phyloP scores from a whole-genome alignment of 2,113 vertebrate species.

The Psittacula cyanocephala region DNA sequence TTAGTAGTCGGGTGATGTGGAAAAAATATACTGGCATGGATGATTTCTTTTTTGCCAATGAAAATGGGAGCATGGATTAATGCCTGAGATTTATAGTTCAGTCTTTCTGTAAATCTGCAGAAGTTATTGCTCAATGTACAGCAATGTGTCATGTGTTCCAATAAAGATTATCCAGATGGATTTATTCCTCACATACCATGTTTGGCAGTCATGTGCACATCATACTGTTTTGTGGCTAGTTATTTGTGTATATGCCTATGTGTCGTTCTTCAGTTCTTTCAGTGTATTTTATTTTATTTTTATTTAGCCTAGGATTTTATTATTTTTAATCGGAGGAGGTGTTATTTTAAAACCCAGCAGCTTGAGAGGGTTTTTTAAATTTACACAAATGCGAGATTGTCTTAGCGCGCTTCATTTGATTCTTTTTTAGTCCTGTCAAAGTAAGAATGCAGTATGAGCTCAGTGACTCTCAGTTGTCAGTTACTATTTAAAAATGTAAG shows the following conservation, averaged over 20 bases:
- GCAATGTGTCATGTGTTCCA: constrained; percentile 11
- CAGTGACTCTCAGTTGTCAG: constrained; percentile 48
- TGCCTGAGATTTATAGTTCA: constrained; percentile 30
- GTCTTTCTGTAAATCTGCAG: constrained; percentile 38
- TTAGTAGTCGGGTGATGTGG: constrained; percentile 15
- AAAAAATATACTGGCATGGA: constrained; percentile 37
- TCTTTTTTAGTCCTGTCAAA: background rate
- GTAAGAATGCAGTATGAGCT: constrained; percentile 28
- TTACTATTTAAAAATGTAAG: constrained; percentile 66
- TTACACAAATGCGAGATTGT: background rate
- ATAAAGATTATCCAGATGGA: constrained; percentile 22
- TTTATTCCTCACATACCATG: background rate
- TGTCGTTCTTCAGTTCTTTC: background rate
- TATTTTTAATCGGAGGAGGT: background rate
- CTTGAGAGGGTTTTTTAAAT: background rate
- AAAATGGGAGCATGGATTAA: constrained; percentile 21
- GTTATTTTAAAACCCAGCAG: background rate
- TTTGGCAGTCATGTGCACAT: background rate
- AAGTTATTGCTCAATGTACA: constrained; percentile 27
- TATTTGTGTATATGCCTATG: background rate
- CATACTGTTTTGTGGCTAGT: background rate
- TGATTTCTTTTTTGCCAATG: background rate
- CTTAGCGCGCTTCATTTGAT: background rate
- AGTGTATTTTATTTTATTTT: background rate
- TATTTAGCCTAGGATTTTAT: background rate